Base-by-base conservation (phyloP, 2,888 invertebrate genomes). In the Drosophila algonquin region DNA sequence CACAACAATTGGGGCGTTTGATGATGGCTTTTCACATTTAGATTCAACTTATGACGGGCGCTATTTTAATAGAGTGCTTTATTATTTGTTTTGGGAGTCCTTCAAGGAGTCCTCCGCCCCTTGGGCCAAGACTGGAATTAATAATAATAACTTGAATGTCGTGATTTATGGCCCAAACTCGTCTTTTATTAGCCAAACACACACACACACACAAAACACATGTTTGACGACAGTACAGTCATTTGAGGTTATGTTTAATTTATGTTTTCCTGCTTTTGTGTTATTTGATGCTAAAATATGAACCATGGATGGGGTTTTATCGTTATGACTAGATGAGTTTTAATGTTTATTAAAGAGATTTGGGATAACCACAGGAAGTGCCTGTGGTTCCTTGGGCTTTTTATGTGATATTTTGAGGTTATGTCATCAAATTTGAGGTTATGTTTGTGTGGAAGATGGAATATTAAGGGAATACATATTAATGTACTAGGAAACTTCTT, bases 191-290 rank as follows among this genome's bases (percentile, higher is more conserved):
- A 32, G 67, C 67, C 67, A 63, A 68, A 63, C 67, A 27, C 27
- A 27, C 27, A 27, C 27, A 27, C 27, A 24, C 24, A 24, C 24
- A 27, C 2, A 24, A 63, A 67, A 63, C 67, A 67, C 46, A 63
- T 63, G 63, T 67, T 45, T 67, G 24, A 52, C 14, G 40, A 40
- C 40, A 40, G 40, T 40, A 67, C 67, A 52, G 67, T 63, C 67
- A 52, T 63, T 63, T 67, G 63, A 18, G 63, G 63, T 52, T 67
- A 63, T 63, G 63, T 51, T 65, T 51, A 67, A 63, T 63, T 63
- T 63, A 63, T 67, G 63, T 35, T 45, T 21, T n/a, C n/a, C n/a
- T n/a, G n/a, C n/a, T n/a, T n/a, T n/a, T n/a, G n/a, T n/a, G n/a
- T n/a, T n/a, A 40, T 45, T 68, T 44, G 12, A 27, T 12, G 6